A percentile compares a stretch with the other conserved stretches of the same genome.
These are phyloP conservation scores for Stegastes partitus DNA, from an alignment of 2,113 vertebrate genomes.

Conservation along the genomic window DNA sequence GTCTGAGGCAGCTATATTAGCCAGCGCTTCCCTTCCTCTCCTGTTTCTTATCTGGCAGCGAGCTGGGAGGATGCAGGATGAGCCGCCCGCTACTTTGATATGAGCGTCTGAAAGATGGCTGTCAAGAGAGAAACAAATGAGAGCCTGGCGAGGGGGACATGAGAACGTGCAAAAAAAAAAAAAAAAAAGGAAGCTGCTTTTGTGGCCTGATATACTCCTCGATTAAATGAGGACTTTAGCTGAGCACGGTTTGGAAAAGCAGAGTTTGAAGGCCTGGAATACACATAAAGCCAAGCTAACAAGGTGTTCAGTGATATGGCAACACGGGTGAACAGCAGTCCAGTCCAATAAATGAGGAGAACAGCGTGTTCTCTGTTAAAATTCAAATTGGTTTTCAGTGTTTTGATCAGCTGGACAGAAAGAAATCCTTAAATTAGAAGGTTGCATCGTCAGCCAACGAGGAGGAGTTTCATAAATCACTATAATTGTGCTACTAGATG, in stretches of 20 bases:
- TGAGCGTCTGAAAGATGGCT: slow-evolving; percentile 23
- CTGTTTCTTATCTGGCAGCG: slow-evolving; percentile 44
- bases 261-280: not conserved
- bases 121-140: slow-evolving; percentile 13
- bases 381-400: too few species aligned
- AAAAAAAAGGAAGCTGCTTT: not conserved
- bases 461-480: too few species aligned
- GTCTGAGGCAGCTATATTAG: slow-evolving; percentile 63
- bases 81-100: slow-evolving; percentile 32
- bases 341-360: too few species aligned
- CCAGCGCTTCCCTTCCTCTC: slow-evolving; percentile 36
- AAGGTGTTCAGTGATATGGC: too few species aligned
- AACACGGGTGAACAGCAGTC: too few species aligned
- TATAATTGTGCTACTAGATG: too few species aligned
- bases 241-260: not conserved
- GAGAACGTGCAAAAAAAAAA: not conserved
- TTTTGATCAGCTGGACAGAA: too few species aligned
- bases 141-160: not conserved
- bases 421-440: too few species aligned
- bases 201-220: not conserved
- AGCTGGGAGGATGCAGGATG: slow-evolving; percentile 21
- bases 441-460: too few species aligned
- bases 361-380: too few species aligned
- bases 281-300: too few species aligned
- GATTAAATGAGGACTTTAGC: not conserved